A percentile compares a stretch with the other conserved stretches of the same genome.
Conservation (phyloP, 2,113 vertebrate species). For the Scomber scombrus region DNA sequence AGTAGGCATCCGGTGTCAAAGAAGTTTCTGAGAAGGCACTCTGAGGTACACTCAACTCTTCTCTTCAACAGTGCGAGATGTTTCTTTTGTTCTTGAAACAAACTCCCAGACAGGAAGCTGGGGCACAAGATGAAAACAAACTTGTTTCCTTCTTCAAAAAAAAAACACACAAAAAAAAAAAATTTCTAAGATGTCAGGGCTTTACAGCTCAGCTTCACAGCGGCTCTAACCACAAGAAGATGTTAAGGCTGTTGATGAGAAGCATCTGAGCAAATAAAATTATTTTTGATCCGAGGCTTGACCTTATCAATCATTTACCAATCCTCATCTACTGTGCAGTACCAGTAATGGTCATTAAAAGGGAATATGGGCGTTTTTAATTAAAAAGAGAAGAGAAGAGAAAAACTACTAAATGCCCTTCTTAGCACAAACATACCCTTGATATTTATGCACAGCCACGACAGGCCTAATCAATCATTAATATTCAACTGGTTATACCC, state of each 20-base stretch:
- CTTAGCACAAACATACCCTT: conserved; percentile 37
- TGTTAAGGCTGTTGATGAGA: conserved; percentile 6
- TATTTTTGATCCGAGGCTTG: background rate
- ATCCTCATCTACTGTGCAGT: background rate
- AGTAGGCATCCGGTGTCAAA: conserved; percentile 65
- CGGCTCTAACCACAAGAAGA: conserved; percentile 29
- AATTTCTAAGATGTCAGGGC: conserved; percentile 36
- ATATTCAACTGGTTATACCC: conserved; percentile 66
- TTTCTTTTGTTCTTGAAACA: conserved; percentile 65
- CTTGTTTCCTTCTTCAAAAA: conserved; percentile 55
- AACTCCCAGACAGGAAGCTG: conserved; percentile 64
- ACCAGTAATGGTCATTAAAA: background rate
- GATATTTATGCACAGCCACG: conserved; percentile 72
- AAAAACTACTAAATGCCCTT: conserved; percentile 23
- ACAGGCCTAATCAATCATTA: conserved; percentile 76
- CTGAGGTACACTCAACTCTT: conserved; percentile 27
- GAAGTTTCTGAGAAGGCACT: conserved; percentile 71
- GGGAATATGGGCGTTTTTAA: conserved; percentile 9
- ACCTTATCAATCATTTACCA: conserved; percentile 13
- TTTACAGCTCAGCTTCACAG: conserved; percentile 35
- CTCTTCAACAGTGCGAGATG: conserved; percentile 40
- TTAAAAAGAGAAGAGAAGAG: conserved; percentile 31
- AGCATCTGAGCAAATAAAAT: conserved; percentile 25
- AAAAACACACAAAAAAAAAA: background rate
- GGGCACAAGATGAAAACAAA: conserved; percentile 43